Evolutionary conservation across 2,113 vertebrate species (phyloP), one percentile per base, ranked within the genome.

Genomic region (Clupea harengus): DNA sequence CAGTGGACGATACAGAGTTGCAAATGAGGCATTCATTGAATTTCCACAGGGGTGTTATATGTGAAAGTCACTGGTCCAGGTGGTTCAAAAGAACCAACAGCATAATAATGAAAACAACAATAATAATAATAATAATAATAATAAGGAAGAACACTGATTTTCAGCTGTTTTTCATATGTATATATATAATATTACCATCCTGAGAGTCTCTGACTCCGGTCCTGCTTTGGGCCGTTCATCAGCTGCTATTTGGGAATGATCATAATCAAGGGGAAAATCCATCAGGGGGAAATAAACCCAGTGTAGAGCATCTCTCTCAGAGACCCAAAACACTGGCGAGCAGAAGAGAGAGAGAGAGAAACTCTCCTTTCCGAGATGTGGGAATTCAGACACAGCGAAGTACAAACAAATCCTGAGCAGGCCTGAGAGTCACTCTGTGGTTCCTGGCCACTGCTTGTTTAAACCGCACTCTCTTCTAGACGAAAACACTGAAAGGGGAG

Each of bases 401-500:
- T 5, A 15, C 17, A 78, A 78, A 78, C 72, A 28, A 72, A 32
- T 28, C 25, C 0, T 11, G 15, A 32, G 72, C n/a, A 64, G 1
- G 52, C 54, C 28, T 32, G 25, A 4, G 2, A 78, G 28, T 32
- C 25, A 28, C 28, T n/a, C 64, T 75, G 72, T 15, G 25, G 32
- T 39, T 78, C 28, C 72, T 86, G 87, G 89, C 89, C 88, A 88
- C 84, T 88, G 87, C 90, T 88, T 92, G 90, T 93, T 93, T 84
- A 92, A 94, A 93, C 91, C 90, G 86, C 90, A 15, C 72, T 78
- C 80, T 78, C 28, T 78, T 15, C 32, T 88, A 91, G 90, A 87
- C 88, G 89, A 89, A 93, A 92, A 91, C 83, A 85, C 89, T 90
- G 93, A 92, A 87, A 90, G 86, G 44, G 87, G 22, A 67, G 64